Evolutionary conservation across 2,113 vertebrate species (phyloP), one percentile per base, ranked within the genome.

Genomic region (Rana temporaria): DNA sequence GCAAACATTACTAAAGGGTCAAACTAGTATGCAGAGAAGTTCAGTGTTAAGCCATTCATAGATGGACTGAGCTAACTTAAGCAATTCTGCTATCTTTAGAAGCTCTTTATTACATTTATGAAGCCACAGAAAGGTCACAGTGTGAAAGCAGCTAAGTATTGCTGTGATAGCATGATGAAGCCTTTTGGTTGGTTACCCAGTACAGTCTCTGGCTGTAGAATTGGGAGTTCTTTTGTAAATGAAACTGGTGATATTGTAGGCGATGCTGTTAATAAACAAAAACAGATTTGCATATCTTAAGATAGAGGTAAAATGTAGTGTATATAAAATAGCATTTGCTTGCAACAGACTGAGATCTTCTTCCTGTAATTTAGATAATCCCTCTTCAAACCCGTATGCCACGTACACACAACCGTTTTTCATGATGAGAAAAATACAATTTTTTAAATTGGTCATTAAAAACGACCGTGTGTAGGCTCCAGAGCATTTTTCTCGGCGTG

Each of bases 161-260:
- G 65, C 55, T 34, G 64, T 16, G 52, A 24, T 22, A 18, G 30
- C 53, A 18, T 69, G 19, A 59, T 59, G 2, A 6, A 53, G 26
- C 53, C 20, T 62, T 26, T 24, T 66, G 60, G 69, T 69, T 30
- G 26, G 26, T 79, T 79, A 79, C 78, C 78, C 53, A 48, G 20
- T 60, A 60, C 53, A 42, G 65, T 69, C 14, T 69, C 53, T 69
- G 64, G 77, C 32, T 57, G 30, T 20, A 38, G 18, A 69, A 30
- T 17, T 22, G 76, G n/a, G 19, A 9, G 65, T 69, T 26, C 65
- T 30, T 66, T 79, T 79, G 65, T 26, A 67, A 42, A 67, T 57
- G 55, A 52, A 69, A 42, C 20, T 59, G 55, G n/a, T 26, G n/a
- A n/a, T 11, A 69, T 59, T 68, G 55, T 69, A 42, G 65, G 78